A percentile compares a stretch with the other conserved stretches of the same genome.
These are phyloP conservation scores for Callinectes sapidus DNA, from an alignment of 2,888 invertebrate species.

Conservation along the genomic window DNA sequence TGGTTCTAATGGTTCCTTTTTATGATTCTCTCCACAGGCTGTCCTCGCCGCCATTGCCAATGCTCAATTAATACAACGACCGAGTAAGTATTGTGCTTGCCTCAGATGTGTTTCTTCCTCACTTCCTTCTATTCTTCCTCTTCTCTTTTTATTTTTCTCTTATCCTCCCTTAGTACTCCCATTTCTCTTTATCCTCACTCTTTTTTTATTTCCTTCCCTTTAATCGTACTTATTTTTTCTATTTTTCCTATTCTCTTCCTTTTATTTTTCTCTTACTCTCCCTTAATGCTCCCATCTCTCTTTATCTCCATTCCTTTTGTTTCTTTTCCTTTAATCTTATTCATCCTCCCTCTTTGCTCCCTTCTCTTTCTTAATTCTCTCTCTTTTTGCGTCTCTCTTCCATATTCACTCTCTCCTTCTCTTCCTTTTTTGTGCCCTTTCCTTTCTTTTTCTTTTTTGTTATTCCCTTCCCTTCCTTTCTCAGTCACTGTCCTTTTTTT, in stretches of 20 bases:
- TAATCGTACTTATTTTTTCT: no score
- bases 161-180: not conserved
- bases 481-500: not conserved
- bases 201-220: no score
- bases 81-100: slow-evolving; percentile 46
- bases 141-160: not conserved
- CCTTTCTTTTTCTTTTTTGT: not conserved
- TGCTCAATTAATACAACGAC: slow-evolving; percentile 59
- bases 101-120: not conserved
- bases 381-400: not conserved
- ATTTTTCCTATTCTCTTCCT: no score
- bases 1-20: not conserved
- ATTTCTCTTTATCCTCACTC: not conserved
- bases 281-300: no score
- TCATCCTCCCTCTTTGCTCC: not conserved
- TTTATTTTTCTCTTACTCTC: no score
- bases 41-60: slow-evolving; percentile 52
- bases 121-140: not conserved
- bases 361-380: not conserved
- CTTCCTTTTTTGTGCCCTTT: not conserved
- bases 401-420: not conserved
- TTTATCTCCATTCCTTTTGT: no score
- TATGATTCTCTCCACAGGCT: slow-evolving; percentile 36
- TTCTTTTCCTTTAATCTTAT: not conserved
- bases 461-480: not conserved